Conservation (phyloP, 1,140 invertebrate genomes). For the Hirudo medicinalis region DNA sequence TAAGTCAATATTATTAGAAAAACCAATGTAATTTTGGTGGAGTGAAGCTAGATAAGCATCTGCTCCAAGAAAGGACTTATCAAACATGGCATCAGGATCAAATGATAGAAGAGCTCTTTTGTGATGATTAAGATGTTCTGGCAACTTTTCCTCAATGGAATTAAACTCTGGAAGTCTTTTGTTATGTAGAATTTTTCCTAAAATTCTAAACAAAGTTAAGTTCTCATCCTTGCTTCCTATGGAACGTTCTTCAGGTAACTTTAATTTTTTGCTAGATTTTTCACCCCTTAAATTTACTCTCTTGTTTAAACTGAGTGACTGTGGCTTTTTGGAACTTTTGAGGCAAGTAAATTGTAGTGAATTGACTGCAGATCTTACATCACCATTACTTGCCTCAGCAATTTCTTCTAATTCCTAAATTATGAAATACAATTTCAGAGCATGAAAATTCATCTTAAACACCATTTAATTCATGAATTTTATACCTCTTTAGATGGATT, state of each 20-base stretch:
- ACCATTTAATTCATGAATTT: slow-evolving; percentile 9
- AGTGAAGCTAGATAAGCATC: slow-evolving; percentile 37
- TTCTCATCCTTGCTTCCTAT: slow-evolving; percentile 22
- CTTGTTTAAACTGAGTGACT: background rate
- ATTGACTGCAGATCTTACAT: slow-evolving; percentile 38
- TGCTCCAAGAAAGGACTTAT: slow-evolving; percentile 33
- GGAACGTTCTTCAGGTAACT: slow-evolving; percentile 21
- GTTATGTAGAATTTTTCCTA: slow-evolving; percentile 40
- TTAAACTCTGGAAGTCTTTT: slow-evolving; percentile 34
- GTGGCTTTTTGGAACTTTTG: slow-evolving; percentile 27
- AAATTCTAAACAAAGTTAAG: slow-evolving; percentile 36
- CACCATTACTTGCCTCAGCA: slow-evolving; percentile 34
- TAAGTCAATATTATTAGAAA: slow-evolving; percentile 32
- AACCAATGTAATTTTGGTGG: slow-evolving; percentile 40
- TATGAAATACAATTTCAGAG: slow-evolving; percentile 15
- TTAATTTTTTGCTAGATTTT: slow-evolving; percentile 2
- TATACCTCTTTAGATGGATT: background rate
- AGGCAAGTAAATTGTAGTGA: slow-evolving; percentile 39
- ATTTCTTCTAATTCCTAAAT: slow-evolving; percentile 30
- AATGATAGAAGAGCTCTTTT: slow-evolving; percentile 32
- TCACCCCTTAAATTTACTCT: slow-evolving; percentile 5
- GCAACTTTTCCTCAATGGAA: slow-evolving; percentile 26
- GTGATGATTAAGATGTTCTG: slow-evolving; percentile 30
- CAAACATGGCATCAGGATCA: slow-evolving; percentile 36
- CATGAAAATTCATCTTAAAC: background rate